Evolutionary conservation across 2,888 invertebrate genomes (phyloP), one percentile per base, ranked within the genome.

Genomic region (Euplagia quadripunctaria): DNA sequence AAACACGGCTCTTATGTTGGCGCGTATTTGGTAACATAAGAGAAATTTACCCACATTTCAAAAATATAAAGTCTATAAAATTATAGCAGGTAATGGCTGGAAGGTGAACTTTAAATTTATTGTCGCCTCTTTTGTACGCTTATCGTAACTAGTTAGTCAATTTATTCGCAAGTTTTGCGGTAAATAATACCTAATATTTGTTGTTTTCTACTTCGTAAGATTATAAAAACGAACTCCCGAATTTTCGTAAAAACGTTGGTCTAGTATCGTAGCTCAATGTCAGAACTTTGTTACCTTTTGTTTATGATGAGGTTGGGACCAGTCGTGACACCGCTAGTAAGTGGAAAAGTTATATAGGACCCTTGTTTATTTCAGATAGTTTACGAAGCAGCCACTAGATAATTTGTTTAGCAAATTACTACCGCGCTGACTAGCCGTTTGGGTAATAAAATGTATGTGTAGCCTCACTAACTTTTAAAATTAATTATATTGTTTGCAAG

Each of bases 251-350:
- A 88, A 89, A 89, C 85, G 43, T 79, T 66, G 80, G 64, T 67
- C 75, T 79, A 79, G 76, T 80, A 78, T 78, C 86, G 86, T 84
- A 84, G 84, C 85, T 85, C 86, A 85, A 82, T 83, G 88, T 86
- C 86, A 80, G 85, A 91, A 90, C 86, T 91, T 90, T 80, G 85
- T 75, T 87, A 87, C 87, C 87, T 87, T 88, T 89, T 89, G 90
- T 91, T 90, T 91, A 90, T 88, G 87, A 88, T 86, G 86, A 90
- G 89, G 90, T 91, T 89, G 83, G 86, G 83, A 85, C 75, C 85
- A 83, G 84, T 89, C 86, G 82, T 86, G 90, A 88, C 88, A 88
- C 82, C 82, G 83, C 79, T 79, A 80, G 86, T 90, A 89, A 90
- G 90, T 88, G 90, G 88, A 85, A 90, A 91, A 91, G 88, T 91